phyloP scores from a whole-genome alignment of 2,797 vertebrate species.

The Coilia nasus region DNA sequence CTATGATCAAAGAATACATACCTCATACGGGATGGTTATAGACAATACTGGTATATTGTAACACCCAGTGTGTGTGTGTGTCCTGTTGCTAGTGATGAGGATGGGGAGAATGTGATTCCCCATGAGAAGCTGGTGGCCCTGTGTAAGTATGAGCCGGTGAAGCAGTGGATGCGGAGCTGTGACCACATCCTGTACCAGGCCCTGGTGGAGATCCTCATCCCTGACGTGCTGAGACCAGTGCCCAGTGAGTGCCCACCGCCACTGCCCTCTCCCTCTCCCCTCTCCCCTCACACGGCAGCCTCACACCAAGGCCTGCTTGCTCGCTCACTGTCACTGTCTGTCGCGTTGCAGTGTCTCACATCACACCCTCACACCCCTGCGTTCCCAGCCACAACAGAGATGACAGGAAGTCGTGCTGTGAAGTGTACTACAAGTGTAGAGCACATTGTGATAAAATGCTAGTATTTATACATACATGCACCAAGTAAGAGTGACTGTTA shows the following conservation, averaged over 20 bases:
- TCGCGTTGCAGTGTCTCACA: no score
- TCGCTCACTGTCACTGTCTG: no score
- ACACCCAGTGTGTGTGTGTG: neutral
- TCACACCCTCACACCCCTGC: no score
- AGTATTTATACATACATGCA: no score
- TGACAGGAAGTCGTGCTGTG: no score
- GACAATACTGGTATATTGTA: neutral
- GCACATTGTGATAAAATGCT: no score
- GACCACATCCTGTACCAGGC: constrained; percentile 98
- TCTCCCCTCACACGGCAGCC: neutral
- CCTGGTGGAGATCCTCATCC: constrained; percentile 95
- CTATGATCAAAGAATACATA: no score
- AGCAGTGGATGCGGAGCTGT: constrained; percentile 95
- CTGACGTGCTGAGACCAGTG: constrained; percentile 92
- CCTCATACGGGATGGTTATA: no score
- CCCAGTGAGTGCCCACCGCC: constrained; percentile 83
- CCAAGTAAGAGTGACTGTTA: no score
- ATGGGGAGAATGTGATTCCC: constrained; percentile 80
- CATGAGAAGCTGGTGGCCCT: constrained; percentile 88
- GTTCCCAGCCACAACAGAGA: no score
- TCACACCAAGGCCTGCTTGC: no score
- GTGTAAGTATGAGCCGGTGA: constrained; percentile 89
- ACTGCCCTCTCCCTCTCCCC: neutral
- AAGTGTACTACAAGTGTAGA: no score
- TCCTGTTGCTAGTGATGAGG: constrained; percentile 80